A percentile compares a stretch with the other conserved stretches of the same genome.
Evolutionary conservation across 2,113 vertebrate genomes (phyloP).

Genomic region (Pampusana beccarii): DNA sequence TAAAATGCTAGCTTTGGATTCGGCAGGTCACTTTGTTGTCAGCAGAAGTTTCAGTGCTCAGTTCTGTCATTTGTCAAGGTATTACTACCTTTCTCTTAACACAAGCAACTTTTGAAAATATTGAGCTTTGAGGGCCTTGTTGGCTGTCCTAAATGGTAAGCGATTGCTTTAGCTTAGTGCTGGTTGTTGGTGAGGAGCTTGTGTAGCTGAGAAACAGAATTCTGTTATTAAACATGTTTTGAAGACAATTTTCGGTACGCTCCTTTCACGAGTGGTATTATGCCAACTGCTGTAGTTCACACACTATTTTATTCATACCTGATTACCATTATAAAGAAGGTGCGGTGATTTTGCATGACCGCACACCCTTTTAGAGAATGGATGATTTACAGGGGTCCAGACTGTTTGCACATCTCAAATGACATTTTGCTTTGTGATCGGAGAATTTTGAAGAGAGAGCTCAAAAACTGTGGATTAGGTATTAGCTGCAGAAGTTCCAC

Average conservation of each 20-base stretch:
- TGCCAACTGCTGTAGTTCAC: slow-evolving; percentile 15
- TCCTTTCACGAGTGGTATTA: slow-evolving; percentile 1
- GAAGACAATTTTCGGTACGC: not conserved
- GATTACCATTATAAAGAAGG: not conserved
- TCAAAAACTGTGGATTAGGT: not conserved
- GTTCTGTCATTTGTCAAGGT: not conserved
- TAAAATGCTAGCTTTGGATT: not conserved
- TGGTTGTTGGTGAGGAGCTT: not conserved
- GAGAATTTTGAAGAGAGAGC: not conserved
- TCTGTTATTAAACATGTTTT: not conserved
- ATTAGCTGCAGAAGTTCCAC: not conserved
- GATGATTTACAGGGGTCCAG: not conserved
- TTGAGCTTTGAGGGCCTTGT: not conserved
- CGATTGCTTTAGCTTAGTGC: not conserved
- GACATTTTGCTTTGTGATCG: not conserved
- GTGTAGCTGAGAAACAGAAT: not conserved
- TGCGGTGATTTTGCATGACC: not conserved
- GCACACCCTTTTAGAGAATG: not conserved
- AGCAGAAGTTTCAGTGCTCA: slow-evolving; percentile 9
- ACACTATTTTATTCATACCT: not conserved
- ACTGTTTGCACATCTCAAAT: not conserved
- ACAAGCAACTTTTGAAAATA: not conserved
- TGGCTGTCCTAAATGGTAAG: not conserved
- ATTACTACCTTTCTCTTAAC: not conserved
- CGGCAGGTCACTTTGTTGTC: slow-evolving; percentile 25